Evolutionary conservation across 2,797 vertebrate species (phyloP).

Genomic region (Tragopan temminckii): DNA sequence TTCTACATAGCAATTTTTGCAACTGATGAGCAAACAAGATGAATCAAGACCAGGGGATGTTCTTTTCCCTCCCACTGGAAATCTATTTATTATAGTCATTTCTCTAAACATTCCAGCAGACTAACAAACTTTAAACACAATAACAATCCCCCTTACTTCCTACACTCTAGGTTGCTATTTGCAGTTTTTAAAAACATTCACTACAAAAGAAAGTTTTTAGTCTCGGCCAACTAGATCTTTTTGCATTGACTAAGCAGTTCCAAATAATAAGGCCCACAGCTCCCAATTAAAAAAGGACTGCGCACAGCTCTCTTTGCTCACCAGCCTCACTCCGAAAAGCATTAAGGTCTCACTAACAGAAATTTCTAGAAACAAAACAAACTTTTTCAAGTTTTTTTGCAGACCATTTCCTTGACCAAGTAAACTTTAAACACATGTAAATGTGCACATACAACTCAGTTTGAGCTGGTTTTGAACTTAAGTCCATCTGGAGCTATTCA

Average conservation of each 20-base stretch:
- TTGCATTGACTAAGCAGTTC: neutral
- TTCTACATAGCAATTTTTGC: neutral
- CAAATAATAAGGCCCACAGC: slow-evolving; percentile 53
- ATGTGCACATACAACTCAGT: neutral
- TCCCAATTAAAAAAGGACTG: slow-evolving; percentile 43
- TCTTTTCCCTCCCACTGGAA: neutral
- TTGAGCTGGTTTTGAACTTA: neutral
- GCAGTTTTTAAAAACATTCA: neutral
- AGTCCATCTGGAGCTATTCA: neutral
- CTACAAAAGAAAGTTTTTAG: slow-evolving; percentile 15
- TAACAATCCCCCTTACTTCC: neutral
- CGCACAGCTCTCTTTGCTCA: neutral
- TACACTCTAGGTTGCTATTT: neutral
- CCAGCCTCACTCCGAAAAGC: slow-evolving; percentile 18
- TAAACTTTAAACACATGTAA: slow-evolving; percentile 14
- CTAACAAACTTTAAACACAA: neutral
- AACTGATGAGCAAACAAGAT: neutral
- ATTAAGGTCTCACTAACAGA: neutral
- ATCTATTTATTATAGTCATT: neutral
- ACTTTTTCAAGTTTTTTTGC: neutral
- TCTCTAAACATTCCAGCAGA: neutral
- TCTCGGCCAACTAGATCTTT: slow-evolving; percentile 1
- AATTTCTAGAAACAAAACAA: neutral
- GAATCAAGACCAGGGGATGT: neutral
- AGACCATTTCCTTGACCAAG: neutral